Conservation (phyloP, 2,888 invertebrate genomes). For the Eutolmus rufibarbis region DNA sequence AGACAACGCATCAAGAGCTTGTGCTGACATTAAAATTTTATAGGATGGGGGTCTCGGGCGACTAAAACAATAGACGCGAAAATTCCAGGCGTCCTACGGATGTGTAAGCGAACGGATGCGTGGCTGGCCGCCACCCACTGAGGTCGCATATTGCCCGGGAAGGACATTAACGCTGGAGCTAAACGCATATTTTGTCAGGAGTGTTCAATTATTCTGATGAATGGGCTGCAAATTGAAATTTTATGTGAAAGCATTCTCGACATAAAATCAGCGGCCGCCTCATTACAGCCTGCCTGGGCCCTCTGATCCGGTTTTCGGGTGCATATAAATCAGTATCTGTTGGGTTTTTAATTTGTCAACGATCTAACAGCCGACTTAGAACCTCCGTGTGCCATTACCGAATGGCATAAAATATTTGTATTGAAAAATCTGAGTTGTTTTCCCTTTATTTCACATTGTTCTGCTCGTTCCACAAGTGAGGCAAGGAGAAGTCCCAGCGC, state of each 20-base stretch:
- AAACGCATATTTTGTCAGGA: conserved; percentile 48
- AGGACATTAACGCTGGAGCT: conserved; percentile 45
- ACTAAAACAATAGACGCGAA: conserved; percentile 39
- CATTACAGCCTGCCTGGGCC: conserved; percentile 33
- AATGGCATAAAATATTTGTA: conserved; percentile 14
- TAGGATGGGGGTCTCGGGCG: neutral
- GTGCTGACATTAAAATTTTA: conserved; percentile 39
- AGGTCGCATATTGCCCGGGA: conserved; percentile 38
- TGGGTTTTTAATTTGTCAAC: conserved; percentile 33
- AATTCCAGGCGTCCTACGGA: conserved; percentile 1
- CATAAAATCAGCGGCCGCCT: conserved; percentile 47
- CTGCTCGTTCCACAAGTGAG: neutral
- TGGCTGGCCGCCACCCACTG: neutral
- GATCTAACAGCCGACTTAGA: neutral
- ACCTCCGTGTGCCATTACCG: neutral
- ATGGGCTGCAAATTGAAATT: conserved; percentile 53
- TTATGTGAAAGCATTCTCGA: conserved; percentile 50
- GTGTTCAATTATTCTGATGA: conserved; percentile 53
- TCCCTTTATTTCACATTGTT: conserved; percentile 29
- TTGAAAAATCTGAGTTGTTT: conserved; percentile 29
- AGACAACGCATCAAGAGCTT: conserved; percentile 30
- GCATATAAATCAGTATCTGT: conserved; percentile 37
- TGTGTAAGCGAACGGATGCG: neutral
- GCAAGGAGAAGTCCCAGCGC: neutral
- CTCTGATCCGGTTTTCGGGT: neutral